These are phyloP conservation scores for Paramormyrops hopkinsi DNA, from an alignment of 2,797 vertebrate genomes.

Conservation along the genomic window DNA sequence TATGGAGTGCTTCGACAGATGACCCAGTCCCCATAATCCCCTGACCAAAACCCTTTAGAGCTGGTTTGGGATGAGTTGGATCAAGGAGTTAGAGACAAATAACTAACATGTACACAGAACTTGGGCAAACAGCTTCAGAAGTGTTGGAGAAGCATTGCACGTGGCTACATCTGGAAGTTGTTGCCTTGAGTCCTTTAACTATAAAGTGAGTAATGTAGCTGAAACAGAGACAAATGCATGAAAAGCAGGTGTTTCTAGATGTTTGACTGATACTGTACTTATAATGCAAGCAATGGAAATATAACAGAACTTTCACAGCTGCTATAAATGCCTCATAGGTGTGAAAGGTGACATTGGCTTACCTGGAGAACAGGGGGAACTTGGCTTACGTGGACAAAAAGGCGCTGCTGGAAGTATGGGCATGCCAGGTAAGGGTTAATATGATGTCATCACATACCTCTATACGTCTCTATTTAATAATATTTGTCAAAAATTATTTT, in stretches of 20 bases:
- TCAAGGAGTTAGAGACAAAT: neutral
- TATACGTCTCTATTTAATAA: neutral
- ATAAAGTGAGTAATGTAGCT: neutral
- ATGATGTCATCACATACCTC: neutral
- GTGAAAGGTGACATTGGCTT: constrained; percentile 78
- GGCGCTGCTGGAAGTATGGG: neutral
- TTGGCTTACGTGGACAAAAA: constrained; percentile 13
- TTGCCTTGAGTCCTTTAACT: neutral
- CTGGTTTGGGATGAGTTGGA: neutral
- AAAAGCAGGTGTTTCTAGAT: neutral
- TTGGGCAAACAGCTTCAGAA: neutral
- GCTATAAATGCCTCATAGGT: constrained; percentile 56
- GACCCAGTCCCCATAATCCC: neutral
- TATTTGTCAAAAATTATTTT: neutral
- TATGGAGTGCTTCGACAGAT: neutral
- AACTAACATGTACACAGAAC: neutral
- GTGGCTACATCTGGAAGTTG: neutral
- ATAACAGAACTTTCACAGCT: neutral
- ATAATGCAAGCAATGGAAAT: neutral
- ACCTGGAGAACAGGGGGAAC: constrained; percentile 31
- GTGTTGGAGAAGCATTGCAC: neutral
- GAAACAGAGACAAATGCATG: neutral
- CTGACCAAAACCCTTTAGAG: neutral
- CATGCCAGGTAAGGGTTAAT: neutral
- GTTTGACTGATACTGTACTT: neutral